Evolutionary conservation across 2,888 invertebrate species (phyloP).

Genomic region (Sicus ferrugineus): DNA sequence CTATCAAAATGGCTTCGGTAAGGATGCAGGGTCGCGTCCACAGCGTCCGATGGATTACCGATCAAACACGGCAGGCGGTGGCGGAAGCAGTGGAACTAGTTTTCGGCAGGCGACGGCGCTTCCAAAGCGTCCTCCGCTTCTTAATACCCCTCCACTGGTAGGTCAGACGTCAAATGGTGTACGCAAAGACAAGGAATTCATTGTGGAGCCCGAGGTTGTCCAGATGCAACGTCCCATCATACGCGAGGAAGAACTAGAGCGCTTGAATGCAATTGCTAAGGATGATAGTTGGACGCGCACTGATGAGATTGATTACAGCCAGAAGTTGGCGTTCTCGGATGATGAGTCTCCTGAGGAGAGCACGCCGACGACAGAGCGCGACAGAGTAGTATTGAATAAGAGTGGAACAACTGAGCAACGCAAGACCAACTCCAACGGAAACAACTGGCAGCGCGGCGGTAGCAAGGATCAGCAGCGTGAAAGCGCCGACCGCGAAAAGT

Average conservation of each 20-base stretch:
- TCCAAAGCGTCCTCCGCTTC: constrained; percentile 57
- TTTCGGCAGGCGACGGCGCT: constrained; percentile 58
- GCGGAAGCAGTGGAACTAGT: constrained; percentile 37
- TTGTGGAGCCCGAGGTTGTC: constrained; percentile 68
- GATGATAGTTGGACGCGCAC: constrained; percentile 92
- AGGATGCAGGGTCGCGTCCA: constrained; percentile 37
- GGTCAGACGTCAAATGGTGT: constrained; percentile 45
- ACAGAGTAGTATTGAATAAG: constrained; percentile 47
- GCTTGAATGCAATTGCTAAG: constrained; percentile 88
- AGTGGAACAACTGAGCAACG: constrained; percentile 42
- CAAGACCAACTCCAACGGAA: constrained; percentile 42
- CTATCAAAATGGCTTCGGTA: constrained; percentile 57
- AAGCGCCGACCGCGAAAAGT: constrained; percentile 43
- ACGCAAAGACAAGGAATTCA: constrained; percentile 58
- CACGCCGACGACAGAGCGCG: constrained; percentile 46
- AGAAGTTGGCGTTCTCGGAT: constrained; percentile 93
- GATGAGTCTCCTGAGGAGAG: constrained; percentile 72
- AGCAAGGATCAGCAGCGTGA: constrained; percentile 39
- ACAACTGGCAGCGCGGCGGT: constrained; percentile 45
- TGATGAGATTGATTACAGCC: constrained; percentile 94
- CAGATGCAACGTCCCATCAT: constrained; percentile 85
- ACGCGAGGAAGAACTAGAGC: constrained; percentile 89
- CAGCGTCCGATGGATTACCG: constrained; percentile 46
- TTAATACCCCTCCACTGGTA: constrained; percentile 50
- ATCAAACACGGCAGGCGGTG: constrained; percentile 47